Evolutionary conservation across 2,113 vertebrate genomes (phyloP).

Genomic region (Tor tambroides): DNA sequence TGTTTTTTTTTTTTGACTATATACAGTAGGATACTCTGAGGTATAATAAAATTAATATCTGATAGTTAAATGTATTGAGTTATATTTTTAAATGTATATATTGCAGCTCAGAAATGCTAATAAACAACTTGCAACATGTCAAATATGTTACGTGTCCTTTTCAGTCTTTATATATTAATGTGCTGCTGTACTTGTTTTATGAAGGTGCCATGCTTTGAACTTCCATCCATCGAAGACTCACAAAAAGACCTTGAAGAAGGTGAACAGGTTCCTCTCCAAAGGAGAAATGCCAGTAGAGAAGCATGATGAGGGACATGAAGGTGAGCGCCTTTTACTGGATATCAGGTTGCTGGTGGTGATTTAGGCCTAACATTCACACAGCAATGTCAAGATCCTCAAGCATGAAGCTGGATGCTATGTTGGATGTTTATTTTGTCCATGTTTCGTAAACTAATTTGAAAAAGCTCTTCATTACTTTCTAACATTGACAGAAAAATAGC

Average conservation of each 20-base stretch:
- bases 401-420: not conserved
- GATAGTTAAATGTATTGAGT: conserved; percentile 61
- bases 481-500: not conserved
- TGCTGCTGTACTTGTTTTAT: conserved; percentile 35
- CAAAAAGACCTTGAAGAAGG: conserved; percentile 96
- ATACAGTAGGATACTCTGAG: not conserved
- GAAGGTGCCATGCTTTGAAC: conserved; percentile 85
- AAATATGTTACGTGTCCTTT: conserved; percentile 52
- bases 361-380: not conserved
- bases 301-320: conserved; percentile 59
- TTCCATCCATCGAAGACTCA: conserved; percentile 94
- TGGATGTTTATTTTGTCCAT: not conserved
- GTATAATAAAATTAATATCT: not conserved
- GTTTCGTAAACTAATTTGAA: not conserved
- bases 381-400: not conserved
- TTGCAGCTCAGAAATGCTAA: not conserved
- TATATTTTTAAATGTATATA: conserved; percentile 71
- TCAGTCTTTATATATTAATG: not conserved
- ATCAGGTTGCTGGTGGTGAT: not conserved
- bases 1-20: conserved; percentile 56
- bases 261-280: conserved; percentile 86
- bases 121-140: not conserved
- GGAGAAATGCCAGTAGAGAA: conserved; percentile 80
- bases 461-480: not conserved
- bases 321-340: not conserved